Evolutionary conservation across 92 coral and sea anemone species (phyloP).

Genomic region (Meandrina meandrites): DNA sequence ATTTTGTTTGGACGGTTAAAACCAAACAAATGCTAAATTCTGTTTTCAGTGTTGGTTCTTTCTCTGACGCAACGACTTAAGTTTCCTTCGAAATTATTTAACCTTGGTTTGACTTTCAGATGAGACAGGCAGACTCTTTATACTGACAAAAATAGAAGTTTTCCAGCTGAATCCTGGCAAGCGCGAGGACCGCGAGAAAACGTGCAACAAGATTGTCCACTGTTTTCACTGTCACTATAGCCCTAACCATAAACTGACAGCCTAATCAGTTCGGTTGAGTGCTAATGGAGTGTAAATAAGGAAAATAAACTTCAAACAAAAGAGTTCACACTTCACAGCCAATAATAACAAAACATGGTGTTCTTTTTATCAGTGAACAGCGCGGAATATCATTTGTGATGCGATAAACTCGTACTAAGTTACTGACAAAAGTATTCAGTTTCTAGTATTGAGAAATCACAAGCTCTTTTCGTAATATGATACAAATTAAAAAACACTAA

Average conservation of each 20-base stretch:
- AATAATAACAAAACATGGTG: neutral
- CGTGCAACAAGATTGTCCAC: neutral
- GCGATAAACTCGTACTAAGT: neutral
- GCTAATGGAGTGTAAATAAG: neutral
- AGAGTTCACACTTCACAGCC: neutral
- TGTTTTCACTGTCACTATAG: neutral
- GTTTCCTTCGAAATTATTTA: neutral
- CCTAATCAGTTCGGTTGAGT: neutral
- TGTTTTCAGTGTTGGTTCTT: neutral
- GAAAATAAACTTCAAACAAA: slow-evolving; percentile 3
- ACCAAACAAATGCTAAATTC: neutral
- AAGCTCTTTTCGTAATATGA: neutral
- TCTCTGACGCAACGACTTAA: neutral
- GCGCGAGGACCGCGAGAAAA: neutral
- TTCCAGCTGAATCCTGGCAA: neutral
- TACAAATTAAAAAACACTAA: neutral
- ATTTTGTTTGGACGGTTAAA: neutral
- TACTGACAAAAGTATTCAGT: slow-evolving; percentile 8
- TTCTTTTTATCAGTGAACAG: neutral
- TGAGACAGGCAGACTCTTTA: neutral
- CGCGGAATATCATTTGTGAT: neutral
- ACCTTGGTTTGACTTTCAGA: neutral
- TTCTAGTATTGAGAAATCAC: neutral
- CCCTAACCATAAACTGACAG: neutral
- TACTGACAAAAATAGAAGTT: neutral